Evolutionary conservation across 2,888 invertebrate species (phyloP).

Genomic region (Ectemnius lituratus): DNA sequence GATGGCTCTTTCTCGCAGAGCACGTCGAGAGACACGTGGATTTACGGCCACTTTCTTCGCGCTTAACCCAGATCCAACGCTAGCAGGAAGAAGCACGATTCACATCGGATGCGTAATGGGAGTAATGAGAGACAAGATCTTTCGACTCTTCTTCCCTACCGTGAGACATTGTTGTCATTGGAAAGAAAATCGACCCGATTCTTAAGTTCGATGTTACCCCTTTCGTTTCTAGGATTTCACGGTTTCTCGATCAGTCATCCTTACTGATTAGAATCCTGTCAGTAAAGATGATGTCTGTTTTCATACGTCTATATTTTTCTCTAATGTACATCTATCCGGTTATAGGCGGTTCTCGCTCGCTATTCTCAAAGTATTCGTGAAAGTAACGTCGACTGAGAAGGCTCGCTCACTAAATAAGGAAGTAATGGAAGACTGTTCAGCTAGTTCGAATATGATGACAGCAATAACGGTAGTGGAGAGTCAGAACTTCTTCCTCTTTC

Average conservation of each 20-base stretch:
- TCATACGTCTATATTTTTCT: background rate
- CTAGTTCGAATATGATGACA: background rate
- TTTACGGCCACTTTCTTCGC: constrained; percentile 47
- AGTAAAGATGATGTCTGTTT: background rate
- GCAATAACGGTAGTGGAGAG: background rate
- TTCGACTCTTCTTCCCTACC: constrained; percentile 38
- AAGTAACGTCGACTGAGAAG: background rate
- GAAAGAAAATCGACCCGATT: constrained; percentile 50
- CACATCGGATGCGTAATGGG: constrained; percentile 25
- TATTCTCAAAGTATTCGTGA: background rate
- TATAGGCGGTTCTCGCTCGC: background rate
- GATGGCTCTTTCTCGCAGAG: constrained; percentile 15
- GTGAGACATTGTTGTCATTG: constrained; percentile 54
- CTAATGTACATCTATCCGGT: background rate
- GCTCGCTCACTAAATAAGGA: constrained; percentile 1
- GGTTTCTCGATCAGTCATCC: background rate
- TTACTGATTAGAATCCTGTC: too few species aligned
- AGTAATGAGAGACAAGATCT: constrained; percentile 49
- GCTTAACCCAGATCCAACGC: constrained; percentile 44
- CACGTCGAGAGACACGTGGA: constrained; percentile 14
- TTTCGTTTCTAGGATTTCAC: constrained; percentile 11
- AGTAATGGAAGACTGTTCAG: background rate
- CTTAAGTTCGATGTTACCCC: constrained; percentile 33
- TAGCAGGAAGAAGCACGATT: constrained; percentile 11
- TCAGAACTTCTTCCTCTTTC: background rate